A percentile compares a stretch with the other conserved stretches of the same genome.
Evolutionary conservation across 2,113 vertebrate species (phyloP).

Genomic region (Pithys albifrons): DNA sequence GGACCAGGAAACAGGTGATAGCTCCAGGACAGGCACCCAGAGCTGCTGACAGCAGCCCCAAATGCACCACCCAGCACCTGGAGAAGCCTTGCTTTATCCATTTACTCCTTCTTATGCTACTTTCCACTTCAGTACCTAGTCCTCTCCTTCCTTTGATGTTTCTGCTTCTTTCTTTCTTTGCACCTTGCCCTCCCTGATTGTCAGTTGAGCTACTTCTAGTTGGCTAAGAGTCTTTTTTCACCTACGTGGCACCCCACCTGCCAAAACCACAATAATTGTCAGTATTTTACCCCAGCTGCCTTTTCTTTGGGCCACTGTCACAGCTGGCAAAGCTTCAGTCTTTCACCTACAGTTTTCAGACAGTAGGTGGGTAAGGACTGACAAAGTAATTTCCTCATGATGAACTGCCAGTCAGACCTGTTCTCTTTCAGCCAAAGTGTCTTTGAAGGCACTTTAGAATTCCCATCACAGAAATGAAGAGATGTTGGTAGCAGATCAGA

Average conservation of each 20-base stretch:
- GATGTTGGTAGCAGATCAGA: background rate
- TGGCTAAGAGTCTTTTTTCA: background rate
- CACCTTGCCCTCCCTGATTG: background rate
- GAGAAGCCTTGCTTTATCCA: background rate
- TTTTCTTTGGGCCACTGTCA: background rate
- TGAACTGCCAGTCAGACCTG: background rate
- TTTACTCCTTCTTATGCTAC: too few species aligned
- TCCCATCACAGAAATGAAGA: background rate
- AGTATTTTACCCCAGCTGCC: background rate
- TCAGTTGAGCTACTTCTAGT: background rate
- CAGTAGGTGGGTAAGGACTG: too few species aligned
- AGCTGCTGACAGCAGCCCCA: background rate
- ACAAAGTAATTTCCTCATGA: background rate
- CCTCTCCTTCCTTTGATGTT: background rate
- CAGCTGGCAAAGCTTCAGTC: background rate
- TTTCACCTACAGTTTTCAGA: accelerated
- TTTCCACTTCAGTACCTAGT: background rate
- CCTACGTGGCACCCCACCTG: background rate
- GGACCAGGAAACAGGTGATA: background rate
- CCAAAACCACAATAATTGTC: background rate
- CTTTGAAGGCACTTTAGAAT: background rate
- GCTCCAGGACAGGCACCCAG: background rate
- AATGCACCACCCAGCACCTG: background rate
- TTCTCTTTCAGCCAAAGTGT: background rate
- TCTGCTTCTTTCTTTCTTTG: background rate